A percentile compares a stretch with the other conserved stretches of the same genome.
phyloP scores from a whole-genome alignment of 2,797 vertebrate genomes.

The Gadopsis marmoratus region DNA sequence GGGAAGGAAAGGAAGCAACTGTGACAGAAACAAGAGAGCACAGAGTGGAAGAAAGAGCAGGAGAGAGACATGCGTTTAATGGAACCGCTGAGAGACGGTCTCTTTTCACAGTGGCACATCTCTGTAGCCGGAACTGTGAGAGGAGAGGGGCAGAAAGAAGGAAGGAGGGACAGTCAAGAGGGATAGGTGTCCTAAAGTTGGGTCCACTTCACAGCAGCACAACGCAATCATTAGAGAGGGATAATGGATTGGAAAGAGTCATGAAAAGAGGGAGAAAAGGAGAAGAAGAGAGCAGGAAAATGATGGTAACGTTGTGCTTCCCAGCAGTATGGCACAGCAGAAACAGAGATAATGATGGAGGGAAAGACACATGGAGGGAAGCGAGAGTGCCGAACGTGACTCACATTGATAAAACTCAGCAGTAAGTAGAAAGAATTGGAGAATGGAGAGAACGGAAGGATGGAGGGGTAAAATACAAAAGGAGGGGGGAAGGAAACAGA shows the following conservation, averaged over 20 bases:
- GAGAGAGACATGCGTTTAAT: constrained; percentile 60
- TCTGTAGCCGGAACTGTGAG: constrained; percentile 44
- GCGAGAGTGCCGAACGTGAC: constrained; percentile 43
- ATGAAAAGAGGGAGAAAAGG: constrained; percentile 45
- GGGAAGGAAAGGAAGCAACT: constrained; percentile 33
- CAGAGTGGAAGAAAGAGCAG: constrained; percentile 43
- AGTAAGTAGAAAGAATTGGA: constrained; percentile 38
- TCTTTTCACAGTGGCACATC: constrained; percentile 63
- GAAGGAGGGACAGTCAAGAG: constrained; percentile 36
- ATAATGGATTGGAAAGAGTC: constrained; percentile 73
- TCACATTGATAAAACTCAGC: constrained; percentile 62
- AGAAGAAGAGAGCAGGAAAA: constrained; percentile 56
- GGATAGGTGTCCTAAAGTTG: constrained; percentile 53
- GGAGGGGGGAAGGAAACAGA: constrained; percentile 29
- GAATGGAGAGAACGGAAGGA: constrained; percentile 32
- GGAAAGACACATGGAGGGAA: constrained; percentile 46
- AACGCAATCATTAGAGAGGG: constrained; percentile 67
- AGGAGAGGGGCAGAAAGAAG: constrained; percentile 26
- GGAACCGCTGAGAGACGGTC: constrained; percentile 54
- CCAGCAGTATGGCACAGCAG: constrained; percentile 68
- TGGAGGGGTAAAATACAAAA: constrained; percentile 37
- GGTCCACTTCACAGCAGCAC: constrained; percentile 69
- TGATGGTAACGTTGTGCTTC: constrained; percentile 70
- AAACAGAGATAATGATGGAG: constrained; percentile 71
- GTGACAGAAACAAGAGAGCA: constrained; percentile 56